A percentile compares a stretch with the other conserved stretches of the same genome.
Evolutionary conservation across 2,797 vertebrate genomes (phyloP).

Genomic region (Coluber constrictor): DNA sequence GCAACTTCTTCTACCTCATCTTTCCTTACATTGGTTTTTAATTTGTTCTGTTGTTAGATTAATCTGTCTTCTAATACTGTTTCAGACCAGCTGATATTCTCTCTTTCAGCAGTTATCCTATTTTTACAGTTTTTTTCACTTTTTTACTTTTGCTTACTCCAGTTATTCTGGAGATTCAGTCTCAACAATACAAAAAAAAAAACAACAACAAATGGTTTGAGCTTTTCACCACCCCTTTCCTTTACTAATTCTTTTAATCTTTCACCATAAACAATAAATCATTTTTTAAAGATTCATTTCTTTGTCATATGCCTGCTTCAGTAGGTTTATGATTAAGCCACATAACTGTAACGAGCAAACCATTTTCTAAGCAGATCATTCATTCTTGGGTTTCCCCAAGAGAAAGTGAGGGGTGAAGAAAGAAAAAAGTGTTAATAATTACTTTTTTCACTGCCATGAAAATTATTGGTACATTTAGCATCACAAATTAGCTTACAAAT

Average conservation of each 20-base stretch:
- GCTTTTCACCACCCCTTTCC: background rate
- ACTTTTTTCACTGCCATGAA: background rate
- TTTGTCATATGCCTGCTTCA: background rate
- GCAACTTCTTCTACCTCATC: background rate
- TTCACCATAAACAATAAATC: background rate
- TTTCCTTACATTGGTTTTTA: background rate
- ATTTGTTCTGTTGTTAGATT: background rate
- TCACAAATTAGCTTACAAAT: background rate
- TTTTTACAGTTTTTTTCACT: background rate
- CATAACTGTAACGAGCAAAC: background rate
- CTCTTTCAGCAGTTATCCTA: background rate
- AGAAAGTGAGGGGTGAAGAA: background rate
- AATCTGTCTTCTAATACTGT: background rate
- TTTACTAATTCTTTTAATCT: background rate
- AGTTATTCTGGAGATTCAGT: background rate
- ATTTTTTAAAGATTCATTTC: background rate
- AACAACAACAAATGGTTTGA: background rate
- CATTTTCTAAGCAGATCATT: background rate
- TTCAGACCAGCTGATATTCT: background rate
- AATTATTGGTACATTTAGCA: background rate
- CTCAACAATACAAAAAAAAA: background rate
- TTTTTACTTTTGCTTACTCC: background rate
- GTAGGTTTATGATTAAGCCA: background rate
- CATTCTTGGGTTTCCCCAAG: background rate
- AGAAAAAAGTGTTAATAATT: background rate